phyloP scores from a whole-genome alignment of 1,140 invertebrate genomes.

The Neotoxoptera formosana region DNA sequence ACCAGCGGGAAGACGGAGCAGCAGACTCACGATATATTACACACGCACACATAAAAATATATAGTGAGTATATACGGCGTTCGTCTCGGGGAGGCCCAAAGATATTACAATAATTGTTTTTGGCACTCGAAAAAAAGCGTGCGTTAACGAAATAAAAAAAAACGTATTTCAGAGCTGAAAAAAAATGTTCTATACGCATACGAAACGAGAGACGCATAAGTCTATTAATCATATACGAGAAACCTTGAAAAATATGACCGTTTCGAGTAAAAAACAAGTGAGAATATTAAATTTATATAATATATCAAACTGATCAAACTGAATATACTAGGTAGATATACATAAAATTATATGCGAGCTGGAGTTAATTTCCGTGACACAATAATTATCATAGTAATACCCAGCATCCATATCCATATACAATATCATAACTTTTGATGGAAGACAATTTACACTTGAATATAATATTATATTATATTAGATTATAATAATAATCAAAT shows the following conservation, averaged over 20 bases:
- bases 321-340: not conserved
- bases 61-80: not conserved
- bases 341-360: not conserved
- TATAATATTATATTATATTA: not conserved
- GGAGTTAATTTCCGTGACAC: not conserved
- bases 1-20: not conserved
- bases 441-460: not conserved
- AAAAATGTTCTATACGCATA: not conserved
- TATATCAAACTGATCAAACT: not conserved
- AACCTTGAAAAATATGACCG: not conserved
- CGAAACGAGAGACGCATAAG: not conserved
- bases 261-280: not conserved
- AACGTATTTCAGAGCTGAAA: not conserved
- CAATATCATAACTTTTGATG: not conserved
- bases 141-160: not conserved
- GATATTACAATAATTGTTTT: constrained; percentile 26
- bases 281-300: not conserved
- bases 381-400: not conserved
- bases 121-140: constrained; percentile 18
- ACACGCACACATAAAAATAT: not conserved
- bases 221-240: not conserved
- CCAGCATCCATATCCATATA: not conserved
- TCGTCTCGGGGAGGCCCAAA: not conserved
- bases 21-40: not conserved
- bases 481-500: not conserved